Conservation (phyloP, 1,140 invertebrate species). For the Aphelenchoides fujianensis region DNA sequence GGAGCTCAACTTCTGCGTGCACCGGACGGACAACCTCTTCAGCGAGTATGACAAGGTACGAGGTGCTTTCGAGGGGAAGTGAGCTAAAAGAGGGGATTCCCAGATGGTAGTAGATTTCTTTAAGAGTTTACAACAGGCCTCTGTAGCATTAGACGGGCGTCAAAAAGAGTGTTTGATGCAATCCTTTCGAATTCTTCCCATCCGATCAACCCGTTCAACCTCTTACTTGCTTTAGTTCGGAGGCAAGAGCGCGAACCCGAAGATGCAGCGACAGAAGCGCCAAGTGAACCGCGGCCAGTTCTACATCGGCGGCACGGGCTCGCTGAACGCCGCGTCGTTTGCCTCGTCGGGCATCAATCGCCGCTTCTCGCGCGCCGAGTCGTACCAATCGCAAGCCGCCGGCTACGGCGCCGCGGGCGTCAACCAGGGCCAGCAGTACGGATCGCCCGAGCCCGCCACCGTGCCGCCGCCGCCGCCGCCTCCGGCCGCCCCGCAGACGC, state of each 20-base stretch:
- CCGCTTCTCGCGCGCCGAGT: not conserved
- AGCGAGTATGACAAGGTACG: slow-evolving; percentile 36
- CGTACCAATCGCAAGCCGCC: not conserved
- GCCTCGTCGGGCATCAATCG: slow-evolving; percentile 11
- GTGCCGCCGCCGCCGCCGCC: not conserved
- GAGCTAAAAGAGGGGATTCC: not conserved
- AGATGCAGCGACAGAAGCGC: not conserved
- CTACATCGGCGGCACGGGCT: not conserved
- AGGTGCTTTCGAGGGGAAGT: not conserved
- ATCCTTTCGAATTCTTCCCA: too few relatives aligned
- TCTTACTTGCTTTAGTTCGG: slow-evolving; percentile 15
- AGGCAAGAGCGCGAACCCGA: not conserved
- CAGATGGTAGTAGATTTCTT: not conserved
- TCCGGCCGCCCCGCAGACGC: not conserved
- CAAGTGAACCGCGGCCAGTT: not conserved
- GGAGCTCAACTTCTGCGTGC: slow-evolving; percentile 53
- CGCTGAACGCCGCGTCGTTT: not conserved
- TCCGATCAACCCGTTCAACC: not conserved
- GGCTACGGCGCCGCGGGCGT: slow-evolving; percentile 13
- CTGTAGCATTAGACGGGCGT: not conserved
- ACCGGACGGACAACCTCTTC: slow-evolving; percentile 43
- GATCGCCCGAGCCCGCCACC: not conserved
- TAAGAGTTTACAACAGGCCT: not conserved
- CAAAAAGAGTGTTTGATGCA: too few relatives aligned
- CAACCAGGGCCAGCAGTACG: not conserved